phyloP scores from a whole-genome alignment of 2,113 vertebrate species.

The Hyperopisus bebe region DNA sequence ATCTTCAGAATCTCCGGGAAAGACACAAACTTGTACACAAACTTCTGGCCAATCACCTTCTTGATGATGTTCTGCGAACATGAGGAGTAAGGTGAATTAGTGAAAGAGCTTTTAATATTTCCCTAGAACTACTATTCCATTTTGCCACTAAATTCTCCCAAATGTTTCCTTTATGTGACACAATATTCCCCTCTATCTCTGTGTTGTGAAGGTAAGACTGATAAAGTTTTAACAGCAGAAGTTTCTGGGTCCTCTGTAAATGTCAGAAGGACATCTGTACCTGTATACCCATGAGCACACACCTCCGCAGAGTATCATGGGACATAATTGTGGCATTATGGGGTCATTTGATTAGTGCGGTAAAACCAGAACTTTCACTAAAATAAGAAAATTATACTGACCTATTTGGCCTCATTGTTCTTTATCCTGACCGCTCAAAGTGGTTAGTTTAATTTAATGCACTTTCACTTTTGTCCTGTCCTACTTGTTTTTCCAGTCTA shows the following conservation, averaged over 20 bases:
- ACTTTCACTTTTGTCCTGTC: neutral
- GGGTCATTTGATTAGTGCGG: neutral
- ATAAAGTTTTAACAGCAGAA: neutral
- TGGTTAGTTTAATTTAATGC: neutral
- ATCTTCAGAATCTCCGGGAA: constrained; percentile 85
- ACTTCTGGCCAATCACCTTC: constrained; percentile 87
- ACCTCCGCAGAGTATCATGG: neutral
- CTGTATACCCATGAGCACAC: neutral
- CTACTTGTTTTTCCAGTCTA: constrained; percentile 16
- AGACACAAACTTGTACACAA: constrained; percentile 87
- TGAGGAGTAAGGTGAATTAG: neutral
- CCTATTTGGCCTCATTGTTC: neutral
- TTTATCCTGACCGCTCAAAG: neutral
- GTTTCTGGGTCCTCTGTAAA: neutral
- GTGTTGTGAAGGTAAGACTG: neutral
- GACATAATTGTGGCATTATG: neutral
- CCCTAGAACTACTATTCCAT: neutral
- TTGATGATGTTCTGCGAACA: constrained; percentile 80
- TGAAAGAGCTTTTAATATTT: neutral
- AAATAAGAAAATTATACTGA: neutral
- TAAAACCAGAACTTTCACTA: neutral
- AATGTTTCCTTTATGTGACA: neutral
- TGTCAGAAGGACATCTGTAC: neutral
- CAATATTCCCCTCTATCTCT: neutral
- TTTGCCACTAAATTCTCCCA: neutral